Evolutionary conservation across 2,888 invertebrate genomes (phyloP).

Genomic region (Anorthoa munda): DNA sequence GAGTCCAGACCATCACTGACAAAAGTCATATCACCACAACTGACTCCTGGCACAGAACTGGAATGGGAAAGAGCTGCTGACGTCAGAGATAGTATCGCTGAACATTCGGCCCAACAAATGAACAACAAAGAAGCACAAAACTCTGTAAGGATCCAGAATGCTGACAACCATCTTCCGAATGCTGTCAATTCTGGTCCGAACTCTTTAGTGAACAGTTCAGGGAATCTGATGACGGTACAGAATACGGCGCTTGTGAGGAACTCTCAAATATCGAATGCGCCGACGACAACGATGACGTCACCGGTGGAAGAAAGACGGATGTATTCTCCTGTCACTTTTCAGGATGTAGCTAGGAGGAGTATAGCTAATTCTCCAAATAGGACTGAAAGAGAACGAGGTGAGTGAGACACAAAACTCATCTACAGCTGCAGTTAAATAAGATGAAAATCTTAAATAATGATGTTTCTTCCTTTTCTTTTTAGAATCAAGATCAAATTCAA

Average conservation of each 20-base stretch:
- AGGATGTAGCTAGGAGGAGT: constrained; percentile 95
- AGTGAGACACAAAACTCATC: no score
- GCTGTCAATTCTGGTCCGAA: constrained; percentile 76
- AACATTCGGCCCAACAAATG: constrained; percentile 83
- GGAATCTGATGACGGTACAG: constrained; percentile 69
- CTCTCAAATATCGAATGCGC: constrained; percentile 59
- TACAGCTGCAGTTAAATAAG: no score
- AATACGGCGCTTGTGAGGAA: constrained; percentile 67
- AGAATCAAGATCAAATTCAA: constrained; percentile 94
- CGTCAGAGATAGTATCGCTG: constrained; percentile 86
- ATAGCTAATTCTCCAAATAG: constrained; percentile 94
- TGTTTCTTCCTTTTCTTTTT: constrained; percentile 57
- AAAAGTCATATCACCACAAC: constrained; percentile 85
- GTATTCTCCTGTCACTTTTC: constrained; percentile 96
- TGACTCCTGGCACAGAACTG: constrained; percentile 82
- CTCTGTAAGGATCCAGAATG: constrained; percentile 50
- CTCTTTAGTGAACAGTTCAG: constrained; percentile 72
- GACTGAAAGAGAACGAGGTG: constrained; percentile 81
- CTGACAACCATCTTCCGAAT: constrained; percentile 73
- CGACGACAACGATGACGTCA: constrained; percentile 79
- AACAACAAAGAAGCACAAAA: constrained; percentile 75
- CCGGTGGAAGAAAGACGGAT: constrained; percentile 93
- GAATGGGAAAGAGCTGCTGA: constrained; percentile 89
- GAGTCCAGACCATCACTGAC: constrained; percentile 92
- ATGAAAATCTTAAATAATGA: no score